Conservation (phyloP, 1,140 invertebrate species). For the Bombus cullumanus region DNA sequence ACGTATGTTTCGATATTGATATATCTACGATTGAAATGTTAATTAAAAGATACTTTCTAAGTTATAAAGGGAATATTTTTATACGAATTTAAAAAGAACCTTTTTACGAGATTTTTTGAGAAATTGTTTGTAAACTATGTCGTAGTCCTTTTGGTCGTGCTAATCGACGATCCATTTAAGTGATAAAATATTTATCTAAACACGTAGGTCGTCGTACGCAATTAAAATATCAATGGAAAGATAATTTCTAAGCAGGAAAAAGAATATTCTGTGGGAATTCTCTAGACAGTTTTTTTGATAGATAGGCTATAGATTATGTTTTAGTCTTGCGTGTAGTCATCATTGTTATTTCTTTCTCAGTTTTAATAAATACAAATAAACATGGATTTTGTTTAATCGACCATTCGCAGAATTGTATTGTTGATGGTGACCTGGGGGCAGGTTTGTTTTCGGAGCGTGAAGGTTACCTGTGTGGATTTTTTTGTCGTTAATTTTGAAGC, state of each 20-base stretch:
- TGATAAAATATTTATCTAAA: not conserved
- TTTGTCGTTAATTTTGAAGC: no score
- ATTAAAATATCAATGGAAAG: no score
- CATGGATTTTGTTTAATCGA: not conserved
- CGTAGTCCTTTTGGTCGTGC: not conserved
- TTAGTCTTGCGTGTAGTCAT: not conserved
- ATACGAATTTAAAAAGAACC: no score
- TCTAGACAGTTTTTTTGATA: not conserved
- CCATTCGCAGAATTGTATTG: no score
- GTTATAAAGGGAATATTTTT: not conserved
- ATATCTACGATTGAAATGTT: not conserved
- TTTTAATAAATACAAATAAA: constrained; percentile 16
- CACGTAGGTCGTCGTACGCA: no score
- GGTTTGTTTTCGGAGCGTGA: no score
- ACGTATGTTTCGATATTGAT: not conserved
- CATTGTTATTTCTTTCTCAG: not conserved
- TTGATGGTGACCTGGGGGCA: no score
- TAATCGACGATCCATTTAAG: not conserved
- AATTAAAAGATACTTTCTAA: not conserved
- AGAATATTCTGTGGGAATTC: no score
- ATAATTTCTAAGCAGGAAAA: no score
- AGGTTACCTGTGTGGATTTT: no score
- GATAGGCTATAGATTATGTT: not conserved
- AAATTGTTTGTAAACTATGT: not conserved
- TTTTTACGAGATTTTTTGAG: no score